Evolutionary conservation across 1,140 invertebrate genomes (phyloP).

Genomic region (Drosophila parabipectinata): DNA sequence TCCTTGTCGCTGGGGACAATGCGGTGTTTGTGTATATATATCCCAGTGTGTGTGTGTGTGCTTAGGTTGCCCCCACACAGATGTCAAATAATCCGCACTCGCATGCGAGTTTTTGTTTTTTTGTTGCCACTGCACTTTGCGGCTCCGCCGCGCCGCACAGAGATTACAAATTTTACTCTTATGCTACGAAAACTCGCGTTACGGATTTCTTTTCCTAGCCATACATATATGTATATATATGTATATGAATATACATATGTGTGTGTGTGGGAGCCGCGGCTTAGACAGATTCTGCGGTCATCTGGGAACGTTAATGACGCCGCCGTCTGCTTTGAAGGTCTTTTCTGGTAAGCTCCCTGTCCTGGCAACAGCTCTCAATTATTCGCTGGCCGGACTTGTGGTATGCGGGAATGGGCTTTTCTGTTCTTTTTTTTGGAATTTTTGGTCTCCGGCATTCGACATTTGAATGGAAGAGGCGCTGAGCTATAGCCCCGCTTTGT

Average conservation of each 20-base stretch:
- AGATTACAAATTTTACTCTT: constrained; percentile 82
- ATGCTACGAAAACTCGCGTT: constrained; percentile 38
- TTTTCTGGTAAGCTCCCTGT: constrained; percentile 62
- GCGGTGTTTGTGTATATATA: constrained; percentile 12
- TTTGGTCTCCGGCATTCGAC: constrained; percentile 9
- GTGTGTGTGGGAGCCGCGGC: constrained; percentile 28
- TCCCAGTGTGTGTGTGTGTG: not conserved
- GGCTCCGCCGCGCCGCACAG: constrained; percentile 26
- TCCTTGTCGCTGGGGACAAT: constrained; percentile 15
- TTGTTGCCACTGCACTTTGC: constrained; percentile 50
- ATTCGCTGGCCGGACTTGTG: constrained; percentile 23
- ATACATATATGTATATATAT: constrained; percentile 24
- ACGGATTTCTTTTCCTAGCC: constrained; percentile 45
- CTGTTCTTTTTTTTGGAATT: constrained; percentile 7
- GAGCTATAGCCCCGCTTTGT: constrained; percentile 35
- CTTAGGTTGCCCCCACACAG: constrained; percentile 13
- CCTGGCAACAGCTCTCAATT: constrained; percentile 35
- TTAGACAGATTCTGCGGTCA: constrained; percentile 73
- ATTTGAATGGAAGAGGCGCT: constrained; percentile 24
- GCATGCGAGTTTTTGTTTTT: constrained; percentile 31
- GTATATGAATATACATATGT: constrained; percentile 22
- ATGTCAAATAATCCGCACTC: constrained; percentile 45
- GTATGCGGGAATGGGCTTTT: constrained; percentile 3
- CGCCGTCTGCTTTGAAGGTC: constrained; percentile 70
- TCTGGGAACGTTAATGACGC: constrained; percentile 68